Percentiles rank a stretch among this genome's conserved stretches.
Conservation (phyloP, 2,888 invertebrate genomes). For the Lissonota sp. region DNA sequence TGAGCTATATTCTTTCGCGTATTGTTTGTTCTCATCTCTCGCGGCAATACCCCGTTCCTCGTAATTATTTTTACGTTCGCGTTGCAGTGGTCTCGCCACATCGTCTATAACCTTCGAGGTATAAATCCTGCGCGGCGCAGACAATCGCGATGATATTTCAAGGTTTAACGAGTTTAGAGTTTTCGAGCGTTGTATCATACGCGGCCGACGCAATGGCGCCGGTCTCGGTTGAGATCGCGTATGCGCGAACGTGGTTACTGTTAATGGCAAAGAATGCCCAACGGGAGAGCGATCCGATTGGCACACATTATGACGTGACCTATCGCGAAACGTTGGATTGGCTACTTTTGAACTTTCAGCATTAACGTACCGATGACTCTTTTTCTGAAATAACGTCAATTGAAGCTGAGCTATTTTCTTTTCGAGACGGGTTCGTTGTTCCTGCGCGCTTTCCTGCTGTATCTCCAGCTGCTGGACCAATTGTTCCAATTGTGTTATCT, state of each 20-base stretch:
- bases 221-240: slow-evolving; percentile 52
- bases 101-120: slow-evolving; percentile 35
- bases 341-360: slow-evolving; percentile 41
- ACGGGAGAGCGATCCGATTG: too few species aligned
- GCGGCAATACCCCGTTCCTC: slow-evolving; percentile 26
- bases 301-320: background rate
- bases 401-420: slow-evolving; percentile 86
- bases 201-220: slow-evolving; percentile 9
- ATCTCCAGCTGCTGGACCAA: slow-evolving; percentile 86
- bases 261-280: too few species aligned
- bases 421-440: slow-evolving; percentile 86
- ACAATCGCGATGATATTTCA: background rate
- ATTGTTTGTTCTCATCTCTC: slow-evolving; percentile 1
- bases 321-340: slow-evolving; percentile 15
- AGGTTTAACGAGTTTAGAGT: slow-evolving; percentile 42
- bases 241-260: background rate
- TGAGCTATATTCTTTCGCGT: slow-evolving; percentile 53
- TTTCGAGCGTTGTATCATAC: slow-evolving; percentile 49
- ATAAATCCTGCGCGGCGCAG: slow-evolving; percentile 15
- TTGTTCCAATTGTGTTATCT: slow-evolving; percentile 86
- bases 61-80: slow-evolving; percentile 45
- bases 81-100: slow-evolving; percentile 39
- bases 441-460: slow-evolving; percentile 86
- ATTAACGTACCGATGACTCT: slow-evolving; percentile 77
- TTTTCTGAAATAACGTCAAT: slow-evolving; percentile 82